phyloP scores from a whole-genome alignment of 2,888 invertebrate genomes.

The Augochlorella aurata region DNA sequence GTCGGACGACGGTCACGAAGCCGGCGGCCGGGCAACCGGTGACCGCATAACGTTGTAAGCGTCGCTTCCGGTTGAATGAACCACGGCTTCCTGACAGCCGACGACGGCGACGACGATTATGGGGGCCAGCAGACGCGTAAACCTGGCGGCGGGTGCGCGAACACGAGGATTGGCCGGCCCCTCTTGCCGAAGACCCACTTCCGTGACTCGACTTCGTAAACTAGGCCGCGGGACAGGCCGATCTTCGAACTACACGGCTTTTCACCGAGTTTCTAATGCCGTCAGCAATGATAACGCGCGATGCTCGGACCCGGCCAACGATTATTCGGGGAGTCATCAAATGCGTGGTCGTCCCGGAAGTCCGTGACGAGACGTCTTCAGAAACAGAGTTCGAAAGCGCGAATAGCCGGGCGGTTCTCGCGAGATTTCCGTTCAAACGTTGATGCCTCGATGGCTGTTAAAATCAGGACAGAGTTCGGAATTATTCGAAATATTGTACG shows the following conservation, averaged over 20 bases:
- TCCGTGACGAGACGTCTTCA: background rate
- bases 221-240: conserved; percentile 46
- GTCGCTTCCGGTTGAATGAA: conserved; percentile 76
- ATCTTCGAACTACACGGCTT: conserved; percentile 28
- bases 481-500: no score
- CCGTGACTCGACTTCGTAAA: conserved; percentile 60
- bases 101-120: no score
- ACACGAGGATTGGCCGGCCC: conserved; percentile 47
- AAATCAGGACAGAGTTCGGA: no score
- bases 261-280: conserved; percentile 46
- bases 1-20: conserved; percentile 60
- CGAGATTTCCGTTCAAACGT: no score
- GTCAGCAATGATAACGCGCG: background rate
- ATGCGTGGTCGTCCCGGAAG: background rate
- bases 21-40: conserved; percentile 56
- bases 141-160: conserved; percentile 28
- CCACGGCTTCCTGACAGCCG: conserved; percentile 67
- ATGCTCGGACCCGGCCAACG: no score
- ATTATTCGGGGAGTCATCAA: background rate
- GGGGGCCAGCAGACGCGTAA: conserved; percentile 18
- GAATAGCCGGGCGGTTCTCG: background rate
- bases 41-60: conserved; percentile 70
- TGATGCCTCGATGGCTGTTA: no score
- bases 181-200: conserved; percentile 61
- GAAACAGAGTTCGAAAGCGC: background rate